Conservation (phyloP, 1,140 invertebrate genomes). For the Bombus vancouverensis region DNA sequence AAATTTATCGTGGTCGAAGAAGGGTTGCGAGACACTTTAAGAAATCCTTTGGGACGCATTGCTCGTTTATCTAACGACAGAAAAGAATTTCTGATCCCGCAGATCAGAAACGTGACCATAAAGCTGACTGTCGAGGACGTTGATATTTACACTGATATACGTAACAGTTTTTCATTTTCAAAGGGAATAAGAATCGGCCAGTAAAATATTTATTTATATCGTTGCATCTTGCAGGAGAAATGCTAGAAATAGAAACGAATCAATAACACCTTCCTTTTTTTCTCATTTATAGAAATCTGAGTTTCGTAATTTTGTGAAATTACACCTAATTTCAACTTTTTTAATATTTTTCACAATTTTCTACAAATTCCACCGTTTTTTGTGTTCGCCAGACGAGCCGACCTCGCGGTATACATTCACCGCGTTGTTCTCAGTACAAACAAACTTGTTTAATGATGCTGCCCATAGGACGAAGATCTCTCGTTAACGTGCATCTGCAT, state of each 20-base stretch:
- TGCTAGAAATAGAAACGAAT: too few relatives aligned
- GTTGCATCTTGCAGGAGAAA: too few relatives aligned
- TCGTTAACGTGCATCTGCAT: neutral
- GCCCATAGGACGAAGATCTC: neutral
- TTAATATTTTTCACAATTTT: neutral
- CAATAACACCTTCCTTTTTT: too few relatives aligned
- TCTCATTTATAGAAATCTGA: too few relatives aligned
- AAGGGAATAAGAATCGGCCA: too few relatives aligned
- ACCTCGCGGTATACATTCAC: neutral
- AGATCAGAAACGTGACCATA: constrained; percentile 3
- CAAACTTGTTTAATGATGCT: neutral
- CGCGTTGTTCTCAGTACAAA: neutral
- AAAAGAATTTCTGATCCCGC: constrained; percentile 11
- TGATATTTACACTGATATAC: neutral
- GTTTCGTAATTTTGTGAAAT: too few relatives aligned
- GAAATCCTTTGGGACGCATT: constrained; percentile 26
- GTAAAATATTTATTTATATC: too few relatives aligned
- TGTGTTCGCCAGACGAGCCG: too few relatives aligned
- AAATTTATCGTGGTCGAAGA: neutral
- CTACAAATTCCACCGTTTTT: too few relatives aligned
- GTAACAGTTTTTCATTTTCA: too few relatives aligned
- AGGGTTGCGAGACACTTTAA: constrained; percentile 12
- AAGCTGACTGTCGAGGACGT: neutral
- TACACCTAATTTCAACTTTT: too few relatives aligned
- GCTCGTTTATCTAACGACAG: constrained; percentile 21